Conservation (phyloP, 2,888 invertebrate genomes). For the Aethes cnicana region DNA sequence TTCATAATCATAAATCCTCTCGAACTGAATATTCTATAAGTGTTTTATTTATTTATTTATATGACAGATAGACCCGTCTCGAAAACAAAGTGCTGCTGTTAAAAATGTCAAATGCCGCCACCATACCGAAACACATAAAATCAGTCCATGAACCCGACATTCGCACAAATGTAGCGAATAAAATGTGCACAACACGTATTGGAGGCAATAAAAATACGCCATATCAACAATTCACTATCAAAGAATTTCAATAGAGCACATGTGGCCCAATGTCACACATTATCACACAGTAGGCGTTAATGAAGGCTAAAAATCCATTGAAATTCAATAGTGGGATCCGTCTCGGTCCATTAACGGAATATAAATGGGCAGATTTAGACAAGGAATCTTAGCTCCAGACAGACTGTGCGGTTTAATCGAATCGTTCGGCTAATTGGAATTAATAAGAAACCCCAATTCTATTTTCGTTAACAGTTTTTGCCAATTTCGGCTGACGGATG, state of each 20-base stretch:
- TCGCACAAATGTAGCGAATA: background rate
- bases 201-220: constrained; percentile 12
- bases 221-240: constrained; percentile 27
- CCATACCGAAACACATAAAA: too few species aligned
- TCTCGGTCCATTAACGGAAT: constrained; percentile 7
- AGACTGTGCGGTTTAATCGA: background rate
- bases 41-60: too few species aligned
- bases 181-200: constrained; percentile 15
- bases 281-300: constrained; percentile 32
- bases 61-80: too few species aligned
- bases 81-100: too few species aligned
- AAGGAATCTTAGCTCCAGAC: constrained; percentile 11
- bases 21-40: too few species aligned
- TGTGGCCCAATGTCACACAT: constrained; percentile 22
- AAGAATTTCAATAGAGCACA: constrained; percentile 25
- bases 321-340: constrained; percentile 18
- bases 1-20: too few species aligned
- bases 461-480: too few species aligned
- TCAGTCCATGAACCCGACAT: background rate
- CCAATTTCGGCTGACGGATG: too few species aligned
- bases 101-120: too few species aligned
- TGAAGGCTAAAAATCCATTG: constrained; percentile 24
- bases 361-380: constrained; percentile 11
- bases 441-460: background rate
- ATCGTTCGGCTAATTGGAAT: background rate